A percentile compares a stretch with the other conserved stretches of the same genome.
These are phyloP conservation scores for Astreopora myriophthalma DNA, from an alignment of 64 coral and sea anemone genomes.

Conservation along the genomic window DNA sequence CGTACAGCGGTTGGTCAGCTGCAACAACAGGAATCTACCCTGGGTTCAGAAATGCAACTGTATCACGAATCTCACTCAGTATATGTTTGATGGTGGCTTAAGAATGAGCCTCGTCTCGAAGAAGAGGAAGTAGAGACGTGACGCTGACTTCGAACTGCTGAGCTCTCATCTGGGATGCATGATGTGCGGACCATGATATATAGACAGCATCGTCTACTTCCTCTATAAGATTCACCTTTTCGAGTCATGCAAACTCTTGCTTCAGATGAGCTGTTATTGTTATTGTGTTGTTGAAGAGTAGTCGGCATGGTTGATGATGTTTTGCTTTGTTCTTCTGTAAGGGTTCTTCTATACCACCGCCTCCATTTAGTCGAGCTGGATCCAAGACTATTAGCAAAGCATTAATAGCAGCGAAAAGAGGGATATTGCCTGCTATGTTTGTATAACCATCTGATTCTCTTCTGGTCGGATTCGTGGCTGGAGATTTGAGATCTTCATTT, in stretches of 20 bases:
- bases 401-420: conserved; percentile 55
- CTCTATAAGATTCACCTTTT: conserved; percentile 36
- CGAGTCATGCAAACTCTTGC: conserved; percentile 47
- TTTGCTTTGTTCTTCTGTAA: conserved; percentile 46
- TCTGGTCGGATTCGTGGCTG: not conserved
- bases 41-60: conserved; percentile 33
- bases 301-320: conserved; percentile 50
- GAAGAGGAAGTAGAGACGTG: conserved; percentile 8
- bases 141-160: conserved; percentile 3
- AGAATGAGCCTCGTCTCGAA: conserved; percentile 60
- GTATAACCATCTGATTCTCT: conserved; percentile 34
- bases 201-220: conserved; percentile 9
- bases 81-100: conserved; percentile 56
- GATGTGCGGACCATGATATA: conserved; percentile 37
- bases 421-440: conserved; percentile 32
- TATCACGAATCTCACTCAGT: conserved; percentile 35
- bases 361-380: conserved; percentile 49
- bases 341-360: conserved; percentile 36
- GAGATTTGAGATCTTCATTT: conserved; percentile 49
- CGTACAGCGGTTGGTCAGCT: conserved; percentile 59
- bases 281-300: too few relatives aligned
- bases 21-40: conserved; percentile 45
- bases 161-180: conserved; percentile 32
- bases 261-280: conserved; percentile 22
- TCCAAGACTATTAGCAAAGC: conserved; percentile 20